phyloP scores from a whole-genome alignment of 2,113 vertebrate genomes.

The Tragelaphus buxtoni region DNA sequence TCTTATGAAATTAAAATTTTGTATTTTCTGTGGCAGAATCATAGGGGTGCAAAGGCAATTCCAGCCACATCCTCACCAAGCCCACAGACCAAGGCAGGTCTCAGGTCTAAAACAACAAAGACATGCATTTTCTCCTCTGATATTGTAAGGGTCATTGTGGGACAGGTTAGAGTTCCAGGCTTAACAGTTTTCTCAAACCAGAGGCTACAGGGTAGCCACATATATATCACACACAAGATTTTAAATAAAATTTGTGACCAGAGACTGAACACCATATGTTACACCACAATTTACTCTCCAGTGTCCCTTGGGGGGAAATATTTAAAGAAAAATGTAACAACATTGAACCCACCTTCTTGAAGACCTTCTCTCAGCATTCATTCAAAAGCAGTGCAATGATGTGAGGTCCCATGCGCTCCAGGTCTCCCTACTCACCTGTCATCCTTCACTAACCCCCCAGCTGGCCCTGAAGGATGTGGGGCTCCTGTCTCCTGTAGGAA shows the following conservation, averaged over 20 bases:
- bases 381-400: not conserved
- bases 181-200: not conserved
- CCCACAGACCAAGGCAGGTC: not conserved
- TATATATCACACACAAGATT: not conserved
- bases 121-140: not conserved
- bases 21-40: not conserved
- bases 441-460: not conserved
- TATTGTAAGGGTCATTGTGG: not conserved
- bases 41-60: too few species aligned
- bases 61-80: not conserved
- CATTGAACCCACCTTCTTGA: not conserved
- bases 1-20: not conserved
- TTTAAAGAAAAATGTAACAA: not conserved
- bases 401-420: not conserved
- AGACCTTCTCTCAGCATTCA: not conserved
- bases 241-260: not conserved
- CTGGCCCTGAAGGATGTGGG: not conserved
- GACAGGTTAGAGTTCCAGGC: not conserved
- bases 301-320: not conserved
- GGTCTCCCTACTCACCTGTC: not conserved
- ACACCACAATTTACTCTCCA: not conserved
- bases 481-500: not conserved
- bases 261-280: not conserved
- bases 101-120: not conserved
- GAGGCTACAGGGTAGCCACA: not conserved